Conservation (phyloP, 2,888 invertebrate species). For the Lasioglossum morio region DNA sequence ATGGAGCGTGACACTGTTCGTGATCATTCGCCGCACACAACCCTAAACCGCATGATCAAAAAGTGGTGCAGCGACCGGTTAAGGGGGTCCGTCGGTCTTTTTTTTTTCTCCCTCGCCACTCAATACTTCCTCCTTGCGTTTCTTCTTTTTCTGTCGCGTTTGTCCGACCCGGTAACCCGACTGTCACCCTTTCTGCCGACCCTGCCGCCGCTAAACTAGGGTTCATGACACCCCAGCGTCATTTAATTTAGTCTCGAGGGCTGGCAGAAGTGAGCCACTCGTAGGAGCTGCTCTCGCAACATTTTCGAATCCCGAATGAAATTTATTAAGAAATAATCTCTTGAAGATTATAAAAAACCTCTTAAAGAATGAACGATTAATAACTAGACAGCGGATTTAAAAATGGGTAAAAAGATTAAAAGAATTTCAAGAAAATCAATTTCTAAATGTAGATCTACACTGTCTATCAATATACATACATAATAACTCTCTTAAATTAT, state of each 20-base stretch:
- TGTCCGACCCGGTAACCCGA: slow-evolving; percentile 58
- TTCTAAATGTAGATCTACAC: too few relatives aligned
- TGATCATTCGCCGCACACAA: slow-evolving; percentile 17
- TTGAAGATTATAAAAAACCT: too few relatives aligned
- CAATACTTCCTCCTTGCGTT: slow-evolving; percentile 52
- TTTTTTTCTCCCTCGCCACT: slow-evolving; percentile 24
- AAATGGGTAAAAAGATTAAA: too few relatives aligned
- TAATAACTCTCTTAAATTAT: too few relatives aligned
- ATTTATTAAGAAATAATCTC: too few relatives aligned
- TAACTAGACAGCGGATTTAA: too few relatives aligned
- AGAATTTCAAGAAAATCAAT: too few relatives aligned
- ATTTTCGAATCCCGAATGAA: slow-evolving; percentile 41
- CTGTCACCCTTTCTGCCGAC: slow-evolving; percentile 43
- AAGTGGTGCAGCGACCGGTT: slow-evolving; percentile 32
- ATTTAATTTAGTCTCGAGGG: slow-evolving; percentile 64
- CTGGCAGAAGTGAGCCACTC: slow-evolving; percentile 33
- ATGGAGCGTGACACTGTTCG: slow-evolving; percentile 35
- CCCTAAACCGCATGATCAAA: slow-evolving; percentile 43
- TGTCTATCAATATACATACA: too few relatives aligned
- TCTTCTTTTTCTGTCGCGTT: slow-evolving; percentile 35
- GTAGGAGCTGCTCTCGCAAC: slow-evolving; percentile 30
- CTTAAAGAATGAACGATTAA: background rate
- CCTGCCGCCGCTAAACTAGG: slow-evolving; percentile 55
- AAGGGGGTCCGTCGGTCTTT: slow-evolving; percentile 19
- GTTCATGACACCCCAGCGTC: slow-evolving; percentile 62